These are phyloP conservation scores for Caenorhabditis brenneri DNA, from an alignment of 1,140 invertebrate species.

Conservation along the genomic window DNA sequence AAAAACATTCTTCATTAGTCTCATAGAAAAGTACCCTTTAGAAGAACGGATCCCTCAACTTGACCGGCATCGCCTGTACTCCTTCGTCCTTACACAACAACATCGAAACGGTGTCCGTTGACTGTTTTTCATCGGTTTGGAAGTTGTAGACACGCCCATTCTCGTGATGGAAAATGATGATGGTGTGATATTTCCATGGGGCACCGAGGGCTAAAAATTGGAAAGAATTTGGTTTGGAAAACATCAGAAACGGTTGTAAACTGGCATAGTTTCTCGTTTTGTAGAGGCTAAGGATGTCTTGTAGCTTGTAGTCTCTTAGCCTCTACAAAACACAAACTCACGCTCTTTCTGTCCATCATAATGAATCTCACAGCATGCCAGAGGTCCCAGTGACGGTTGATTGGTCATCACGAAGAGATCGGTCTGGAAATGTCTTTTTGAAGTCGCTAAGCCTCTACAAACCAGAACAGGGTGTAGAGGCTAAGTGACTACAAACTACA, in stretches of 20 bases:
- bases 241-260: background rate
- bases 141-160: constrained; percentile 17
- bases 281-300: background rate
- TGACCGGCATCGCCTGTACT: background rate
- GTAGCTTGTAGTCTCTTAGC: background rate
- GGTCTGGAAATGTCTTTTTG: background rate
- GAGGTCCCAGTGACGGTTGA: background rate
- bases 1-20: too few species aligned
- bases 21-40: too few species aligned
- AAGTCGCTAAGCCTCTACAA: too few species aligned
- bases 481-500: too few species aligned
- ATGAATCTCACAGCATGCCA: background rate
- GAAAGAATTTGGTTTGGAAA: background rate
- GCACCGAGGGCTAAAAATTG: background rate
- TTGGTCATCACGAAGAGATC: constrained; percentile 18
- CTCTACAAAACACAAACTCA: background rate
- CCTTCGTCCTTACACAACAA: background rate
- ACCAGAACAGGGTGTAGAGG: too few species aligned
- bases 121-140: background rate
- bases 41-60: background rate
- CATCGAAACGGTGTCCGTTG: background rate
- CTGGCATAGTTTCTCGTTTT: background rate
- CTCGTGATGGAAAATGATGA: background rate
- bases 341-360: background rate
- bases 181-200: background rate